Evolutionary conservation across 2,888 invertebrate species (phyloP).

Genomic region (Metacarcinus magister): DNA sequence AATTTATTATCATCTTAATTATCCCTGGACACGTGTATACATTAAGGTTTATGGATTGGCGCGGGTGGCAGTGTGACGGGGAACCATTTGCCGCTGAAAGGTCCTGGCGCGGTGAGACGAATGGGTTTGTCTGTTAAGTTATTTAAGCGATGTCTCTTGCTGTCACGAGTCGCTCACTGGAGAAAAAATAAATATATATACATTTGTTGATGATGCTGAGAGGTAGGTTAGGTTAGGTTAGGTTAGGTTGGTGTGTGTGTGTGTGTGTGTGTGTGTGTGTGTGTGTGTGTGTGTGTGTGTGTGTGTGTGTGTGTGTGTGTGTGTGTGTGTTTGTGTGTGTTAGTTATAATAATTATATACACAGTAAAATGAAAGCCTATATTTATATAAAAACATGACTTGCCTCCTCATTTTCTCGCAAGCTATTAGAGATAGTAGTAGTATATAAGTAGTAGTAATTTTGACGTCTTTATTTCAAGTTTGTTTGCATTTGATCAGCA

Average conservation of each 20-base stretch:
- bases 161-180: conserved; percentile 66
- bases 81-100: conserved; percentile 70
- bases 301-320: background rate
- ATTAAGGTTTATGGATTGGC: conserved; percentile 72
- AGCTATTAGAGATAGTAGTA: background rate
- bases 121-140: conserved; percentile 72
- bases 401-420: too few species aligned
- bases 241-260: background rate
- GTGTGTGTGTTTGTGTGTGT: background rate
- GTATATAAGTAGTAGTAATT: conserved; percentile 30
- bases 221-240: background rate
- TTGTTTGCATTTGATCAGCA: conserved; percentile 40
- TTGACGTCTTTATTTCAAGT: background rate
- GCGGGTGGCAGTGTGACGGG: conserved; percentile 58
- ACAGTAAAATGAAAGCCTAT: background rate
- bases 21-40: conserved; percentile 68
- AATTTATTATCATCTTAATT: conserved; percentile 74
- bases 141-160: conserved; percentile 70
- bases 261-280: background rate
- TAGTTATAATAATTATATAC: too few species aligned
- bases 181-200: conserved; percentile 58
- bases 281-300: background rate
- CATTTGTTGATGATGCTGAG: conserved; percentile 64
- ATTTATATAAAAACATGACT: too few species aligned
- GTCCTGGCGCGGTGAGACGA: conserved; percentile 65